A percentile compares a stretch with the other conserved stretches of the same genome.
phyloP scores from a whole-genome alignment of 2,113 vertebrate species.

The Heliornis fulica region DNA sequence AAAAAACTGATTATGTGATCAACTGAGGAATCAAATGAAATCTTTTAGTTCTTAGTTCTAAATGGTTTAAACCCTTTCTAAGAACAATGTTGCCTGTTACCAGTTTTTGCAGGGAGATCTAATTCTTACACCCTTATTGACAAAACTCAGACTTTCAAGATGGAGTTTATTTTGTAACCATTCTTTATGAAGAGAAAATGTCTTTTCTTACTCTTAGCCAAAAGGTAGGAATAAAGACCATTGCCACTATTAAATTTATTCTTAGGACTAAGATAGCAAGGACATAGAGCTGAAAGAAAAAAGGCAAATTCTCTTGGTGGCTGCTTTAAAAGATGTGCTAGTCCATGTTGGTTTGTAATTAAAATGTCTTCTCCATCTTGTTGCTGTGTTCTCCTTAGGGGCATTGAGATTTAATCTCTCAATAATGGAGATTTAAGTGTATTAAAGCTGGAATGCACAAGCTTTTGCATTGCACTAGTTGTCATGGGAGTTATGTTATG shows the following conservation, averaged over 20 bases:
- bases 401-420: neutral
- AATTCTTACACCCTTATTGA: neutral
- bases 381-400: neutral
- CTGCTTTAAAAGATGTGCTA: neutral
- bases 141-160: neutral
- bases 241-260: neutral
- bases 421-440: neutral
- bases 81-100: neutral
- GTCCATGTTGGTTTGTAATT: neutral
- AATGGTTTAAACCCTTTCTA: neutral
- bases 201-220: neutral
- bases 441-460: neutral
- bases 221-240: neutral
- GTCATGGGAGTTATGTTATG: neutral
- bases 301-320: neutral
- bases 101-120: neutral
- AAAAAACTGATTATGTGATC: neutral
- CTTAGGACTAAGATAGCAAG: neutral
- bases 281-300: neutral
- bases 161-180: neutral
- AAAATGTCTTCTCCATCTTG: neutral
- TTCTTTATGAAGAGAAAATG: neutral
- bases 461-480: neutral
- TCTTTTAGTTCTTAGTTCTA: neutral
- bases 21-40: neutral